A percentile compares a stretch with the other conserved stretches of the same genome.
Conservation (phyloP, 2,797 vertebrate species). For the Setipinna tenuifilis region DNA sequence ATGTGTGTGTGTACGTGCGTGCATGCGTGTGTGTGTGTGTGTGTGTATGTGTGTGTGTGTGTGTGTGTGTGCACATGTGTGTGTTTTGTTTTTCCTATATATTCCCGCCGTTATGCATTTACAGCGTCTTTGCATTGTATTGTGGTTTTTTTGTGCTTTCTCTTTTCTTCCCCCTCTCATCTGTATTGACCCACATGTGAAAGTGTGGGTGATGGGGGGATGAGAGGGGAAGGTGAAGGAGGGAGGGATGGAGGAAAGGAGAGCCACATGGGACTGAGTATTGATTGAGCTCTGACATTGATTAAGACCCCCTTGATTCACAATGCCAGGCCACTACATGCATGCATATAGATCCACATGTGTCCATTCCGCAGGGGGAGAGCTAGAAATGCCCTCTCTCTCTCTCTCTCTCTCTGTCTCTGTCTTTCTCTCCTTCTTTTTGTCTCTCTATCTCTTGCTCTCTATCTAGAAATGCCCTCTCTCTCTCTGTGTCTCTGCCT, state of each 20-base stretch:
- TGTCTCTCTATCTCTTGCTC: slow-evolving; percentile 39
- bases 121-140: slow-evolving; percentile 33
- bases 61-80: neutral
- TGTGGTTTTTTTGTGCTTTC: slow-evolving; percentile 27
- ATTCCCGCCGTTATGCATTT: slow-evolving; percentile 29
- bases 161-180: slow-evolving; percentile 33
- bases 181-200: slow-evolving; percentile 57
- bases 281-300: slow-evolving; percentile 81
- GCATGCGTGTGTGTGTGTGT: neutral
- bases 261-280: slow-evolving; percentile 73
- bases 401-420: slow-evolving; percentile 33
- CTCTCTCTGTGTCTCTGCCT: neutral
- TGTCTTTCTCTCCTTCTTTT: slow-evolving; percentile 32
- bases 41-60: neutral
- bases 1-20: neutral
- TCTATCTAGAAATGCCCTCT: neutral
- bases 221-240: slow-evolving; percentile 50
- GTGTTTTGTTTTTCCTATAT: neutral
- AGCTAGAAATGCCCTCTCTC: slow-evolving; percentile 24
- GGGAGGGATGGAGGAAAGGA: slow-evolving; percentile 43
- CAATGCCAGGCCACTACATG: slow-evolving; percentile 65
- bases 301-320: slow-evolving; percentile 78
- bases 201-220: slow-evolving; percentile 49
- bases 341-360: slow-evolving; percentile 56
- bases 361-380: slow-evolving; percentile 46